Evolutionary conservation across 2,113 vertebrate species (phyloP).

Genomic region (Catharus minimus): DNA sequence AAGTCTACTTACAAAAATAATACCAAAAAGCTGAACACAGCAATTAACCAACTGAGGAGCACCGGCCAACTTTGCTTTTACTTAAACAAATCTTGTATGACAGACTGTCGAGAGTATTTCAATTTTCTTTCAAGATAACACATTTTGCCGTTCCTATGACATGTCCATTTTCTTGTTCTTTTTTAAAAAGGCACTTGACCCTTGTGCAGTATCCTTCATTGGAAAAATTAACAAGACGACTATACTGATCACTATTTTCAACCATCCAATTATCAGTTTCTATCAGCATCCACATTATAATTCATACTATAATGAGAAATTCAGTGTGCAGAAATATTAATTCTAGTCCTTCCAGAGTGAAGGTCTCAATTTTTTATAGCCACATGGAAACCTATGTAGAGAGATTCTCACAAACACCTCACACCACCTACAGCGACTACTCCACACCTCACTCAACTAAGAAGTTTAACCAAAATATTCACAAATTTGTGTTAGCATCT

Average conservation of each 20-base stretch:
- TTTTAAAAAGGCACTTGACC: neutral
- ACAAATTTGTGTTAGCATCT: neutral
- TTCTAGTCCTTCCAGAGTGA: neutral
- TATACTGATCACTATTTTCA: neutral
- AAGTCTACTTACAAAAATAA: neutral
- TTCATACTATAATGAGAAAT: neutral
- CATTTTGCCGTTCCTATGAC: neutral
- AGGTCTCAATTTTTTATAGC: neutral
- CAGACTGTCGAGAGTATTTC: neutral
- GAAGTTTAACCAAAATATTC: neutral
- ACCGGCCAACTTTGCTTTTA: neutral
- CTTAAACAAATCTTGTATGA: slow-evolving; percentile 11
- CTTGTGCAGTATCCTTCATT: neutral
- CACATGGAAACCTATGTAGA: neutral
- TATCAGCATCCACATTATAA: neutral
- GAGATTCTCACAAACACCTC: neutral
- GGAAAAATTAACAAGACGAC: neutral
- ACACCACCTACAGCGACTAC: rapidly evolving
- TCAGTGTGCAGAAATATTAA: neutral
- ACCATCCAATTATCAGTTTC: neutral
- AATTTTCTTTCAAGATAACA: slow-evolving; percentile 22
- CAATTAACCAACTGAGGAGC: neutral
- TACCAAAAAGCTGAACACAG: neutral
- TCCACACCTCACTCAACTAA: neutral
- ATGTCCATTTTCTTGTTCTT: neutral